Evolutionary conservation across 1,140 invertebrate species (phyloP).

Genomic region (Drosophila ananassae): DNA sequence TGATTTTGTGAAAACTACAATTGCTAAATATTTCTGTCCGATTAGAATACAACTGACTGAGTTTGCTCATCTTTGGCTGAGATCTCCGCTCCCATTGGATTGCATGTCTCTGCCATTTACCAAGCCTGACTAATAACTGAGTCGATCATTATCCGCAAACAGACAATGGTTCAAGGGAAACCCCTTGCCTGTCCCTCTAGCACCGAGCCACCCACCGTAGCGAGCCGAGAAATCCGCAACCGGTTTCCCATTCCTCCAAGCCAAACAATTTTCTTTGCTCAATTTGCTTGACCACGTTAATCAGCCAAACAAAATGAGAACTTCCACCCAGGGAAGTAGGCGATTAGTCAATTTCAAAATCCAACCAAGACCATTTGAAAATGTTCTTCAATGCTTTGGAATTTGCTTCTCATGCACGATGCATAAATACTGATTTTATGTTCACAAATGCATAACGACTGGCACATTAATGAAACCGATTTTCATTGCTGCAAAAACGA

Average conservation of each 20-base stretch:
- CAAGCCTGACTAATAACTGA: constrained; percentile 59
- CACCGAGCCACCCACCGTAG: constrained; percentile 30
- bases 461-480: constrained; percentile 56
- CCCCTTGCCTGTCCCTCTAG: background rate
- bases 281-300: constrained; percentile 71
- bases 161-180: constrained; percentile 18
- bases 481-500: constrained; percentile 50
- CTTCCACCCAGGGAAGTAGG: constrained; percentile 50
- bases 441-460: constrained; percentile 21
- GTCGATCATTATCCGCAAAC: constrained; percentile 45
- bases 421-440: constrained; percentile 53
- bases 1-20: background rate
- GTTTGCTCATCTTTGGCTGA: constrained; percentile 11
- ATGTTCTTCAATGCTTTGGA: constrained; percentile 23
- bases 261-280: constrained; percentile 41
- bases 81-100: constrained; percentile 20
- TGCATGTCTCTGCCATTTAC: constrained; percentile 35
- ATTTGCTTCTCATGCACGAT: constrained; percentile 43
- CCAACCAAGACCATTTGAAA: constrained; percentile 25
- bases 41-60: background rate
- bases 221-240: constrained; percentile 35
- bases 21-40: background rate
- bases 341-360: constrained; percentile 37
- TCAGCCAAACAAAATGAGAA: constrained; percentile 44
- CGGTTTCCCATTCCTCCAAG: constrained; percentile 41